These are phyloP conservation scores for Drosophila lacicola DNA, from an alignment of 2,888 invertebrate genomes.

Conservation along the genomic window DNA sequence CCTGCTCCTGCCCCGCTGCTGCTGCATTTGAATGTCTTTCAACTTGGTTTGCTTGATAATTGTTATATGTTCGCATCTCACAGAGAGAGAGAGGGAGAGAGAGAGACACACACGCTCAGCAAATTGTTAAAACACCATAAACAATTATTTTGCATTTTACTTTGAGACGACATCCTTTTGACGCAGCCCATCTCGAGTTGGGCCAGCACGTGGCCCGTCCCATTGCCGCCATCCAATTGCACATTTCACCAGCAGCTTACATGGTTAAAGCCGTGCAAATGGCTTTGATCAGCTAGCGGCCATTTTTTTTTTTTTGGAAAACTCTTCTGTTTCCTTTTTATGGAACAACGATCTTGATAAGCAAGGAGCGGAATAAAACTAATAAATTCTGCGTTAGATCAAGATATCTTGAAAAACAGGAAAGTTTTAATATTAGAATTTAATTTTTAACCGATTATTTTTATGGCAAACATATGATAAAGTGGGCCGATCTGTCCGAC, in stretches of 20 bases:
- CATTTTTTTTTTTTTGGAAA: slow-evolving; percentile 21
- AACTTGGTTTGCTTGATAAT: slow-evolving; percentile 59
- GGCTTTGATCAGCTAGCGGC: slow-evolving; percentile 37
- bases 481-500: too few species aligned
- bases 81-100: too few species aligned
- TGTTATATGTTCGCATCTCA: slow-evolving; percentile 65
- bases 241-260: slow-evolving; percentile 55
- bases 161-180: slow-evolving; percentile 73
- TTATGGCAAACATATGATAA: too few species aligned
- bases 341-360: too few species aligned
- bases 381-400: too few species aligned
- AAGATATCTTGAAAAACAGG: too few species aligned
- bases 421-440: too few species aligned
- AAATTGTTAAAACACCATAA: slow-evolving; percentile 83
- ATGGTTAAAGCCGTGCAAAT: slow-evolving; percentile 15
- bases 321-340: not conserved
- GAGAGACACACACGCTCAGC: slow-evolving; percentile 12
- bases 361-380: too few species aligned
- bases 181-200: slow-evolving; percentile 4
- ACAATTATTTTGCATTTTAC: slow-evolving; percentile 79
- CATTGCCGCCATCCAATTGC: slow-evolving; percentile 47
- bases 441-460: too few species aligned
- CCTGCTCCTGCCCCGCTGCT: not conserved
- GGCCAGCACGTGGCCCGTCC: slow-evolving; percentile 34
- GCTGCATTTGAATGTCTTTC: slow-evolving; percentile 34